Percentiles rank a stretch among this genome's conserved stretches.
Conservation (phyloP, 1,140 invertebrate genomes). For the Drosophila truncata region DNA sequence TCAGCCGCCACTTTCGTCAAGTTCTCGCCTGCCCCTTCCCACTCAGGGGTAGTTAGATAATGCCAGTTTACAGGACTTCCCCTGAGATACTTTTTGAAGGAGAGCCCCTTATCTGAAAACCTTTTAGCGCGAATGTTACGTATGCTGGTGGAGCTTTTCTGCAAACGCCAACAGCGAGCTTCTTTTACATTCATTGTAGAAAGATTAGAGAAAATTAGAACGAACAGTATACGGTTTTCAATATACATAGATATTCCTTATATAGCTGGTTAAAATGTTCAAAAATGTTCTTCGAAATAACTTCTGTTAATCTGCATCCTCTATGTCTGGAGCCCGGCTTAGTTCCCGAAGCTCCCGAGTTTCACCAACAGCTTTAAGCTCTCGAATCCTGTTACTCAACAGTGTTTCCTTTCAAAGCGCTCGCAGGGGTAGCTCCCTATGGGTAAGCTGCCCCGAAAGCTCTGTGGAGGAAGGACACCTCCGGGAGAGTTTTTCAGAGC, state of each 20-base stretch:
- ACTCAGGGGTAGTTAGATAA: conserved; percentile 70
- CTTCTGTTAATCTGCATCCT: neutral
- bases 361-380: conserved; percentile 52
- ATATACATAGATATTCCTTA: neutral
- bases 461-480: neutral
- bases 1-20: conserved; percentile 56
- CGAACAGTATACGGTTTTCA: neutral
- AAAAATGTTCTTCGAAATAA: neutral
- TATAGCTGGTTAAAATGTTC: neutral
- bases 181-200: neutral
- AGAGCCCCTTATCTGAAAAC: neutral
- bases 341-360: conserved; percentile 19
- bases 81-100: conserved; percentile 17
- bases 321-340: neutral
- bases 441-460: conserved; percentile 27
- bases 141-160: conserved; percentile 10
- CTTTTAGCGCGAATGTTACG: neutral
- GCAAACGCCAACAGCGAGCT: neutral
- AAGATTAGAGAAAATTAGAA: neutral
- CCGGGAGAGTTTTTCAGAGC: conserved; percentile 16
- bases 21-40: conserved; percentile 44
- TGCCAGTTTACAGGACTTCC: conserved; percentile 31
- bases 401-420: neutral
- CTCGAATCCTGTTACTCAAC: conserved; percentile 1
- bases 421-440: conserved; percentile 15